phyloP scores from a whole-genome alignment of 2,113 vertebrate genomes.

The Regulus satrapa region DNA sequence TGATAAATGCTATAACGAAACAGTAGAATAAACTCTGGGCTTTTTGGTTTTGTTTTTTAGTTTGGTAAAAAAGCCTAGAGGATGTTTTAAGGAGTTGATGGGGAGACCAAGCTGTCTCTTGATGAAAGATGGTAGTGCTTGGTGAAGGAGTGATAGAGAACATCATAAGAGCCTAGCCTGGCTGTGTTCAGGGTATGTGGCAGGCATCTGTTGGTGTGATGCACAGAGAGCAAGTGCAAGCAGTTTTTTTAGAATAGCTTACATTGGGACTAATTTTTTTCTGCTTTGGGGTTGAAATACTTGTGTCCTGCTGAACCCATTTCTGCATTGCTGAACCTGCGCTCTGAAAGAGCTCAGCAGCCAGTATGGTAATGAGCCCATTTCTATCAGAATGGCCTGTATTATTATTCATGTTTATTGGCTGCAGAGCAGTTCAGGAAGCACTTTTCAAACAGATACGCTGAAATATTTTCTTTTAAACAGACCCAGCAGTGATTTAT shows the following conservation, averaged over 20 bases:
- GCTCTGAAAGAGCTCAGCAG: slow-evolving; percentile 23
- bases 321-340: background rate
- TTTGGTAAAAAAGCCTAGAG: background rate
- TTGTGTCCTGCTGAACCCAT: slow-evolving; percentile 16
- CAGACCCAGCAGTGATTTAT: slow-evolving; percentile 49
- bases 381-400: slow-evolving; percentile 48
- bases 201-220: background rate
- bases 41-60: background rate
- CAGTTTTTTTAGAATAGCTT: background rate
- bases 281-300: background rate
- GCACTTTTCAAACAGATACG: slow-evolving; percentile 36
- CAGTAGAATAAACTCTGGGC: background rate
- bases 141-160: background rate
- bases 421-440: slow-evolving; percentile 44
- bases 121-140: background rate
- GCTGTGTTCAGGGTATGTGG: background rate
- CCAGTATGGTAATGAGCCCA: slow-evolving; percentile 35
- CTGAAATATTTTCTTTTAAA: slow-evolving; percentile 51
- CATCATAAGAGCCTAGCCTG: background rate
- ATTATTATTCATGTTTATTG: slow-evolving; percentile 66
- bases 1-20: background rate
- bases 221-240: background rate
- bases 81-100: background rate
- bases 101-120: background rate
- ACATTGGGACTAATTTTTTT: background rate